phyloP scores from a whole-genome alignment of 2,888 invertebrate species.

The Hyppa rectilinea region DNA sequence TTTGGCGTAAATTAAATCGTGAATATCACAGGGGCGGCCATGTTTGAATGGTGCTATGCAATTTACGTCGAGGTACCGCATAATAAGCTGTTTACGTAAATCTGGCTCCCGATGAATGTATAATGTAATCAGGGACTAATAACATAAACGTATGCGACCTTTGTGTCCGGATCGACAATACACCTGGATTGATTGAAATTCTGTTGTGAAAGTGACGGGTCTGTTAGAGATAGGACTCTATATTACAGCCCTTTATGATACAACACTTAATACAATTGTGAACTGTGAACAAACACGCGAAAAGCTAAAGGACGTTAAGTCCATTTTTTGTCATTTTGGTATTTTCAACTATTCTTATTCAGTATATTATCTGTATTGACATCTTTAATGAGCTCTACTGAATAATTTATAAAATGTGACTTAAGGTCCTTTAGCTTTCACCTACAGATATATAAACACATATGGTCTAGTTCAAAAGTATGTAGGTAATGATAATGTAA shows the following conservation, averaged over 20 bases:
- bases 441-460: too few species aligned
- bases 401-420: too few species aligned
- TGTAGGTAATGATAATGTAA: background rate
- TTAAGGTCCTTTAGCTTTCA: too few species aligned
- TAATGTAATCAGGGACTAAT: slow-evolving; percentile 85
- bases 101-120: slow-evolving; percentile 85
- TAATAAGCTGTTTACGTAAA: slow-evolving; percentile 85
- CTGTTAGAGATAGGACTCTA: background rate
- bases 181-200: slow-evolving; percentile 57
- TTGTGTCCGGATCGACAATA: slow-evolving; percentile 54
- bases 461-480: background rate
- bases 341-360: too few species aligned
- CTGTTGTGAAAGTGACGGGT: slow-evolving; percentile 33
- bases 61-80: slow-evolving; percentile 75
- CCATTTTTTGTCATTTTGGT: too few species aligned
- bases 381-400: too few species aligned
- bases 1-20: slow-evolving; percentile 77
- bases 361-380: too few species aligned
- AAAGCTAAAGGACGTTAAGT: too few species aligned
- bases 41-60: slow-evolving; percentile 72
- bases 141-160: slow-evolving; percentile 72
- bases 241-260: background rate
- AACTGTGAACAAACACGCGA: background rate
- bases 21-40: slow-evolving; percentile 72
- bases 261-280: slow-evolving; percentile 4